phyloP scores from a whole-genome alignment of 2,797 vertebrate genomes.

The Anabas testudineus region DNA sequence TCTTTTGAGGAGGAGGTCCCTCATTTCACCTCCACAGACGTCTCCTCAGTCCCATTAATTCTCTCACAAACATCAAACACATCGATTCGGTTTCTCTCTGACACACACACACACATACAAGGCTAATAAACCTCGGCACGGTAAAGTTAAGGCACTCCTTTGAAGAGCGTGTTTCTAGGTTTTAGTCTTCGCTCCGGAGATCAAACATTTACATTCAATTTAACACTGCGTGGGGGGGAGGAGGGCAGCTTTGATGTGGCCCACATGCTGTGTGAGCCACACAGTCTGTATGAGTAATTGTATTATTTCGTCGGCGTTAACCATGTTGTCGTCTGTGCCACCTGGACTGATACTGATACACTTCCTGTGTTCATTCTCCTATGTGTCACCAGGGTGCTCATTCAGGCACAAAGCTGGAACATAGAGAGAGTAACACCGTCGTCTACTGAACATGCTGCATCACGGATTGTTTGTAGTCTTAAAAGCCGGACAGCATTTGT shows the following conservation, averaged over 20 bases:
- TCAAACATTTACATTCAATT: constrained; percentile 47
- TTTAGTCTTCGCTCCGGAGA: constrained; percentile 18
- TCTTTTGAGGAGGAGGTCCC: not conserved
- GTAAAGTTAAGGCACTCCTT: constrained; percentile 31
- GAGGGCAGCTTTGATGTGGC: constrained; percentile 53
- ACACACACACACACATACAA: not conserved
- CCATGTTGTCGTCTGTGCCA: constrained; percentile 24
- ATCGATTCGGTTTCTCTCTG: constrained; percentile 10
- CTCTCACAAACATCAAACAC: constrained; percentile 46
- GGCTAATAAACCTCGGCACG: constrained; percentile 18
- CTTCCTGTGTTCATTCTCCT: not conserved
- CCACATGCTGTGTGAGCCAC: constrained; percentile 13
- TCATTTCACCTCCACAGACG: constrained; percentile 18
- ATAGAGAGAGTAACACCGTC: too few relatives aligned
- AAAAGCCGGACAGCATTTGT: too few relatives aligned
- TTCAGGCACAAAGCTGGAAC: too few relatives aligned
- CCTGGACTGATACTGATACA: constrained; percentile 45
- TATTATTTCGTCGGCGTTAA: constrained; percentile 47
- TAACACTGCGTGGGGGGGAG: not conserved
- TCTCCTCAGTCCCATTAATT: constrained; percentile 24
- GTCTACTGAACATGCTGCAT: too few relatives aligned
- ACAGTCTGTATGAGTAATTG: constrained; percentile 32
- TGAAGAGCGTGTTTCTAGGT: constrained; percentile 34
- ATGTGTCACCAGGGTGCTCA: constrained; percentile 21
- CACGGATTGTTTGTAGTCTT: too few relatives aligned